Base-by-base conservation (phyloP, 2,113 vertebrate species). In the Gobius niger region DNA sequence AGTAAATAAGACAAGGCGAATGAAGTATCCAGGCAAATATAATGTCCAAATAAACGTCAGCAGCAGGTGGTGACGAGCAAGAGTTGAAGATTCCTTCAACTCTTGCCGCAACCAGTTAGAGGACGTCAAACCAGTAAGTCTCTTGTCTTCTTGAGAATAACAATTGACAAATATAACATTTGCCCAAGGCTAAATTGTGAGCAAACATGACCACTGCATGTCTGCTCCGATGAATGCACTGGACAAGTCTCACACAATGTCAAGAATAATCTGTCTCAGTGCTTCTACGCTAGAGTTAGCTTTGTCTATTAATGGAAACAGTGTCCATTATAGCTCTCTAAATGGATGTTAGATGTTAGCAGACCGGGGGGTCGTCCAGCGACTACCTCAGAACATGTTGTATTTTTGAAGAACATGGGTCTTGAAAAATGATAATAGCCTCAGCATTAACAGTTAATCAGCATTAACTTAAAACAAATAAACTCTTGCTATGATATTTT, bases 261-360 rank as follows among this genome's bases (percentile, higher is more conserved):
- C 74, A 63, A 46, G 75, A 64, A 70, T 62, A 59, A 76, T 66
- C 44, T 44, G 67, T 53, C n/a, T 7, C 34, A 75, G 42, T 71
- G 70, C 64, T 50, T 56, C 62, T 67, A 54, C 14, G 18, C 57
- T 65, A 16, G 46, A 59, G 56, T 71, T 65, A 77, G 61, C 61
- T n/a, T 16, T 63, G 61, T 76, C 75, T 68, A 41, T 67, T 78
- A 75, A 76, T 54, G 60, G 71, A 12, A 51, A 50, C 69, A 64
- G 70, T 66, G 46, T 60, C 79, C 46, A 77, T 56, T 63, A 83
- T 63, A 72, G 76, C 59, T 70, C 41, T 65, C 1, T 40, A 61
- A 59, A 77, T 63, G 40, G 52, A n/a, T 46, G 75, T 70, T 11
- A 50, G 52, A n/a, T 46, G 75, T 70, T 11, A 50, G 56, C 40